These are phyloP conservation scores for Mesitornis unicolor DNA, from an alignment of 2,113 vertebrate species.

Conservation along the genomic window DNA sequence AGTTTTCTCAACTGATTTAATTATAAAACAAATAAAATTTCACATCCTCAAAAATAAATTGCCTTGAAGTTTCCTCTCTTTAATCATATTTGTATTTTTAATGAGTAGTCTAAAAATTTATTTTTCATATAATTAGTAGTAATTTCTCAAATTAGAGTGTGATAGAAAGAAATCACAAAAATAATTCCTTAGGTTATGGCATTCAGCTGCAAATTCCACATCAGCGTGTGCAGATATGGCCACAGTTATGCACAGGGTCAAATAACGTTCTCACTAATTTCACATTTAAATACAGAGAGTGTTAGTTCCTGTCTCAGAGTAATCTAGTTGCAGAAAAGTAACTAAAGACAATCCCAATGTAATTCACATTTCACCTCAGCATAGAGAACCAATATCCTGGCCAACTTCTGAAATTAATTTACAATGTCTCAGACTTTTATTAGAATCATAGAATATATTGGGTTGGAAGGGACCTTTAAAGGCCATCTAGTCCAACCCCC, in stretches of 20 bases:
- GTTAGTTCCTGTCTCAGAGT: background rate
- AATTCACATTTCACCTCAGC: background rate
- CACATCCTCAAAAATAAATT: background rate
- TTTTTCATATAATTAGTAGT: background rate
- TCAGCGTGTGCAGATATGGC: background rate
- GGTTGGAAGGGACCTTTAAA: too few species aligned
- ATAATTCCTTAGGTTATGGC: fast-evolving
- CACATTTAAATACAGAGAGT: background rate
- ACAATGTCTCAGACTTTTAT: background rate
- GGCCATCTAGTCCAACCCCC: too few species aligned
- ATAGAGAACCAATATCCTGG: background rate
- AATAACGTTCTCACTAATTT: background rate
- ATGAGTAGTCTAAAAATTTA: background rate
- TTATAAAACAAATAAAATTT: background rate
- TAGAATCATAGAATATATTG: too few species aligned
- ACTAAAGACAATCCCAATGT: background rate
- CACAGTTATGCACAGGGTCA: background rate
- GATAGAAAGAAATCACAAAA: background rate
- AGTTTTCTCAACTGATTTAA: background rate
- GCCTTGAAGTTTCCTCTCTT: background rate
- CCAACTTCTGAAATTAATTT: background rate
- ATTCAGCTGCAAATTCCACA: background rate
- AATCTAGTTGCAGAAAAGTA: background rate
- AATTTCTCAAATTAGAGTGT: background rate
- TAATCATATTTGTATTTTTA: background rate